phyloP scores from a whole-genome alignment of 2,888 invertebrate species.

The Conops quadrifasciatus region DNA sequence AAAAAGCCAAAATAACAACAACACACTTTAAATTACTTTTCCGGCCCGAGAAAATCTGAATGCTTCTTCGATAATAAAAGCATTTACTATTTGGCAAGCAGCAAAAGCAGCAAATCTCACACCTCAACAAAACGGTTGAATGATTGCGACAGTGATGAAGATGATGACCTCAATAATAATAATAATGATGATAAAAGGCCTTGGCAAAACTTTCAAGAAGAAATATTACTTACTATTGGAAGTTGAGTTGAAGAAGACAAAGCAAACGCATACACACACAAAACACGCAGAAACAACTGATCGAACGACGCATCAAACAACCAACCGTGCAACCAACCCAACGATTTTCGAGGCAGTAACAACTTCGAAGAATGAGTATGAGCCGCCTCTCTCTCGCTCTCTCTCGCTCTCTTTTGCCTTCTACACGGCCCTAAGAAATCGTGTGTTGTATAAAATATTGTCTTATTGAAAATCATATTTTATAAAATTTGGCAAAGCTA shows the following conservation, averaged over 20 bases:
- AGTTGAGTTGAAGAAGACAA: too few species aligned
- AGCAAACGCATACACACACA: too few species aligned
- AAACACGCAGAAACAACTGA: neutral
- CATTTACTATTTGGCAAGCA: neutral
- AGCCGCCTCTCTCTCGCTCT: too few species aligned
- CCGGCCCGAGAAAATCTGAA: slow-evolving; percentile 9
- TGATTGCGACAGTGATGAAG: slow-evolving; percentile 1
- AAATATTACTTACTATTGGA: neutral
- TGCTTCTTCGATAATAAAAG: too few species aligned
- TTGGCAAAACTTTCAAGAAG: neutral
- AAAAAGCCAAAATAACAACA: slow-evolving; percentile 20
- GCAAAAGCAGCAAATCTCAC: slow-evolving; percentile 23
- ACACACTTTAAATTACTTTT: slow-evolving; percentile 33
- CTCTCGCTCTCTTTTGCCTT: neutral
- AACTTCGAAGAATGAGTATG: too few species aligned
- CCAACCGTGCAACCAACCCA: neutral
- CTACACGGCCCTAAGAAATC: slow-evolving; percentile 52
- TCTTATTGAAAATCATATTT: slow-evolving; percentile 31
- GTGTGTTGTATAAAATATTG: slow-evolving; percentile 56
- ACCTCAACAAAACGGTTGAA: neutral
- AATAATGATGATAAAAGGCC: slow-evolving; percentile 12
- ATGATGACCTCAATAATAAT: slow-evolving; percentile 9
- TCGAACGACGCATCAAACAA: neutral
- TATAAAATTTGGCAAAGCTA: slow-evolving; percentile 15
- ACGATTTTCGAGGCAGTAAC: slow-evolving; percentile 16